Percentiles rank a stretch among this genome's conserved stretches.
phyloP scores from a whole-genome alignment of 2,113 vertebrate species.

The Collichthys lucidus region DNA sequence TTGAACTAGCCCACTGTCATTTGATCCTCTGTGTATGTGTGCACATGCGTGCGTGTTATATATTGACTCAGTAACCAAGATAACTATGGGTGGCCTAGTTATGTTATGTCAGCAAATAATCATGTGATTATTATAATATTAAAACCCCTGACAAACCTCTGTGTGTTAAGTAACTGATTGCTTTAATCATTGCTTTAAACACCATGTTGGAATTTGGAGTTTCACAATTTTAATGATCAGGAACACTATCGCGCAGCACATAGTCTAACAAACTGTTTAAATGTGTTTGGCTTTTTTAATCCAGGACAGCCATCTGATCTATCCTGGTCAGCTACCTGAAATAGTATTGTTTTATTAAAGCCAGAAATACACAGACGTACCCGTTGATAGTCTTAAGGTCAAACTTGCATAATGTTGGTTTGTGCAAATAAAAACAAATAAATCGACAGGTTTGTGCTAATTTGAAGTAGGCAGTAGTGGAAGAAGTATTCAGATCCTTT shows the following conservation, averaged over 20 bases:
- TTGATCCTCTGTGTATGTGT: neutral
- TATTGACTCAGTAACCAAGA: constrained; percentile 27
- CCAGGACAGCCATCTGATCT: neutral
- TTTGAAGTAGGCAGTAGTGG: neutral
- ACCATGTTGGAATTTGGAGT: neutral
- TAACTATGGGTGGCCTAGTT: neutral
- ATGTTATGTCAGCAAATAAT: constrained; percentile 23
- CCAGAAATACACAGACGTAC: neutral
- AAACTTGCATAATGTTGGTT: neutral
- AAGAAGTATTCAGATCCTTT: neutral
- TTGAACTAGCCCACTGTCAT: constrained; percentile 24
- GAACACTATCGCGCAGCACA: accelerated
- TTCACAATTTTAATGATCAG: neutral
- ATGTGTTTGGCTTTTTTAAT: neutral
- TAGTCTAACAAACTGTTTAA: neutral
- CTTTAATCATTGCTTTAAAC: neutral
- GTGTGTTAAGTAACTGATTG: neutral
- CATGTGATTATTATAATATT: neutral
- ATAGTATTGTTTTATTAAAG: neutral
- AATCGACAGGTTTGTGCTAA: neutral
- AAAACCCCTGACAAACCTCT: neutral
- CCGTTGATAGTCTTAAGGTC: constrained; percentile 20
- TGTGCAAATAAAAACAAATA: neutral
- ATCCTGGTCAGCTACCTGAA: neutral
- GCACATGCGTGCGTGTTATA: constrained; percentile 6